Conservation (phyloP, 2,888 invertebrate genomes). For the Perithous albicinctus region DNA sequence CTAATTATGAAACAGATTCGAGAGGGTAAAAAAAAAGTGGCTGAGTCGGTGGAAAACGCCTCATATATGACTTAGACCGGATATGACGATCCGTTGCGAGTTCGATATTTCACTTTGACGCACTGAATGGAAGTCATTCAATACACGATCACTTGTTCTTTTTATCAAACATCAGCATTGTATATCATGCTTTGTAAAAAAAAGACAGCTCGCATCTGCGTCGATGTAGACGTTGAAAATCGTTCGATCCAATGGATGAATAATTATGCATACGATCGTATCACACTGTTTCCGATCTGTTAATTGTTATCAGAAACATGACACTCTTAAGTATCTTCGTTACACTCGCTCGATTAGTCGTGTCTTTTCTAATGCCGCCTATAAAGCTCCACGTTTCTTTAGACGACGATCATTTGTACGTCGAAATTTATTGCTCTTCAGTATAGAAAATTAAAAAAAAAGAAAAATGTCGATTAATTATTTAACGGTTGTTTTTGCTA, state of each 20-base stretch:
- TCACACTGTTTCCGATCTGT: conserved; percentile 17
- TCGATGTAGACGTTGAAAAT: background rate
- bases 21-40: too few relatives aligned
- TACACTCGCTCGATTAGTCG: conserved; percentile 11
- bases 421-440: background rate
- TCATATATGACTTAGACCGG: conserved; percentile 1
- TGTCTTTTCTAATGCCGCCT: conserved; percentile 27
- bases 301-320: conserved; percentile 67
- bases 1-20: too few relatives aligned
- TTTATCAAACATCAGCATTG: conserved; percentile 3
- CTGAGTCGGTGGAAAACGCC: too few relatives aligned
- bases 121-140: conserved; percentile 19
- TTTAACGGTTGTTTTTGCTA: conserved; percentile 4
- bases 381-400: conserved; percentile 65
- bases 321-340: conserved; percentile 37
- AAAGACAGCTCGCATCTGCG: conserved; percentile 7
- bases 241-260: background rate
- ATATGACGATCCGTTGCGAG: background rate
- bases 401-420: conserved; percentile 19
- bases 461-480: conserved; percentile 32
- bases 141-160: background rate
- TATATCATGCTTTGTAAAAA: background rate
- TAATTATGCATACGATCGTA: conserved; percentile 5
- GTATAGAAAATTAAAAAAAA: background rate
- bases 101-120: background rate